These are phyloP conservation scores for Mormyrus lacerda DNA, from an alignment of 2,113 vertebrate species.

Conservation along the genomic window DNA sequence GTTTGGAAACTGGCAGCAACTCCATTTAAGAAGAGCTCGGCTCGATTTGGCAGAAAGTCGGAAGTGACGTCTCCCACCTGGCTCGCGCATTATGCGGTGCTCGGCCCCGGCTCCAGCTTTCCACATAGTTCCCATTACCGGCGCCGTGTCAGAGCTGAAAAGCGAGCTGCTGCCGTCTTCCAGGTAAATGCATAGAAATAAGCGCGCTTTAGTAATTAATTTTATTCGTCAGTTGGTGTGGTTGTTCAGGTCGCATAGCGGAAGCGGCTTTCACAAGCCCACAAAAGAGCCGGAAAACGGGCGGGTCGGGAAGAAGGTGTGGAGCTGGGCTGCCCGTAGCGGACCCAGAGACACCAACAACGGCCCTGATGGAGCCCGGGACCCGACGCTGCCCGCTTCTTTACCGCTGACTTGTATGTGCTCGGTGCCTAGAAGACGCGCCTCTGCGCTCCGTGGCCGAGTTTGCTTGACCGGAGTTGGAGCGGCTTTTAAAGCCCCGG, in stretches of 20 bases:
- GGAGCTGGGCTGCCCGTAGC: background rate
- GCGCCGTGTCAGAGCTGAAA: background rate
- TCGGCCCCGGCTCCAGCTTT: background rate
- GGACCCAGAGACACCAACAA: background rate
- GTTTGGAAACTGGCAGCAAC: background rate
- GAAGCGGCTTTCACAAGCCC: background rate
- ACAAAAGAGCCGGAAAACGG: background rate
- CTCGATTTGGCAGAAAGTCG: background rate
- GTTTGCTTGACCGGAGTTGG: background rate
- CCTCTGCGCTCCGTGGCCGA: background rate
- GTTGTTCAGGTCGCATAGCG: background rate
- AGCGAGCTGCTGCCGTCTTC: background rate
- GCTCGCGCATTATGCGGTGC: background rate
- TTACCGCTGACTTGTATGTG: background rate
- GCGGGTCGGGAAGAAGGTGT: background rate
- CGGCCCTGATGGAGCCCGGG: background rate
- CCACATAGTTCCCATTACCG: background rate
- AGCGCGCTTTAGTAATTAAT: background rate
- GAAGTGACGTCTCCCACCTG: background rate
- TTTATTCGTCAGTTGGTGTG: background rate
- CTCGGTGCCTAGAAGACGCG: background rate
- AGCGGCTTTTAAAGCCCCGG: background rate
- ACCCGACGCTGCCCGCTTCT: background rate
- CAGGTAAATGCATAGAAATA: background rate
- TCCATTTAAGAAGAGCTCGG: background rate